Base-by-base conservation (phyloP, 2,113 vertebrate genomes). In the Cinclus mexicanus region DNA sequence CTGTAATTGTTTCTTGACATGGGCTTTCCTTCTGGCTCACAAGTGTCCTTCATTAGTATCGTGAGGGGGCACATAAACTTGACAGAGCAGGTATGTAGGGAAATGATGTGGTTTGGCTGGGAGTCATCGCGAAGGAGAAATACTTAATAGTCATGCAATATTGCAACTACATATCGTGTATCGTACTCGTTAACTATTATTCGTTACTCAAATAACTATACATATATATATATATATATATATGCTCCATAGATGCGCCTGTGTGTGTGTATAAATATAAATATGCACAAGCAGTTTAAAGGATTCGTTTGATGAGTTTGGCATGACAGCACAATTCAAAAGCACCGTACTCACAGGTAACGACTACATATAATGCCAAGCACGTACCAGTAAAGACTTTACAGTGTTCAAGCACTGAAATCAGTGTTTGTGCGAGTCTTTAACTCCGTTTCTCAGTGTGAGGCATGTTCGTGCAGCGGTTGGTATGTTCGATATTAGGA, bases 41-140 rank as follows among this genome's bases (percentile, higher is more conserved):
- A 63, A 23, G 84, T 49, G 57, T 39, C 0, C 0, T 52, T 91
- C 52, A 5, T 60, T 52, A 23, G 11, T 23, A 10, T 87, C 79
- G 16, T 28, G 89, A 94, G 61, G 83, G 84, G 91, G 72, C 86
- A 71, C 2, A 35, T 50, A 52, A 83, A 64, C 83, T 35, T 75
- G 89, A 67, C 44, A 37, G 91, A 35, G 78, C 91, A 87, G 37
- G 33, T 71, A 35, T 19, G 4, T 6, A 91, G 74, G 59, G 69
- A 92, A 91, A 82, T 60, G 11, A 65, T 64, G 93, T 46, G 94
- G 81, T 93, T 92, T 96, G 91, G 81, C 94, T 72, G 49, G 49
- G 53, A 93, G 81, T 41, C 84, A 84, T 29, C 2, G 0, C 12
- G 6, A 49, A 75, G 39, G 59, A 77, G 85, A 59, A 83, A 25